These are phyloP conservation scores for Aphaenogaster ashmeadi DNA, from an alignment of 1,140 invertebrate genomes.

Conservation along the genomic window DNA sequence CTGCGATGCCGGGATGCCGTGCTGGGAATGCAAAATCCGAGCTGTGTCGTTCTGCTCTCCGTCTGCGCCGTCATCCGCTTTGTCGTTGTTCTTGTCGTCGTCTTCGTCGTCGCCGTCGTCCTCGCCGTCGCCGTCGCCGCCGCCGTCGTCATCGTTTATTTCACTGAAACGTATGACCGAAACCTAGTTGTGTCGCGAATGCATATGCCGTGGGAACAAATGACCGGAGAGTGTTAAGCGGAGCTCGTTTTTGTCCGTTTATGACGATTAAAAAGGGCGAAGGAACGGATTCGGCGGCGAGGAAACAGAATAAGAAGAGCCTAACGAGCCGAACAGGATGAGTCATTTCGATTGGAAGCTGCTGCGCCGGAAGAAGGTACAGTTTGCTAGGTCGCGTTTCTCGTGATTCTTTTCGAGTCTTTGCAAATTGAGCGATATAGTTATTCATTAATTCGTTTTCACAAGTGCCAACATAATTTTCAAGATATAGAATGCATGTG, in stretches of 20 bases:
- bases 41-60: slow-evolving; percentile 62
- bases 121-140: slow-evolving; percentile 49
- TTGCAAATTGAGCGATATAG: background rate
- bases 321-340: slow-evolving; percentile 81
- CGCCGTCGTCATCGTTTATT: slow-evolving; percentile 45
- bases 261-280: background rate
- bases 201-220: slow-evolving; percentile 66
- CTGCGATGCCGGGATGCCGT: slow-evolving; percentile 65
- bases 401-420: slow-evolving; percentile 49
- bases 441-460: background rate
- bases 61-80: slow-evolving; percentile 46
- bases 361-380: slow-evolving; percentile 86
- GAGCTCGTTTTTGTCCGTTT: background rate
- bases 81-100: slow-evolving; percentile 40
- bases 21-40: slow-evolving; percentile 71
- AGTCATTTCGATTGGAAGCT: slow-evolving; percentile 87
- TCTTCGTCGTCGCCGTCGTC: slow-evolving; percentile 20
- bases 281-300: slow-evolving; percentile 35
- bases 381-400: slow-evolving; percentile 26
- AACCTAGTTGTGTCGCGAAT: slow-evolving; percentile 37
- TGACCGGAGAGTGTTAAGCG: slow-evolving; percentile 57
- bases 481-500: background rate
- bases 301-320: slow-evolving; percentile 67
- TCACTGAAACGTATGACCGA: slow-evolving; percentile 29
- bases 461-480: background rate